A percentile compares a stretch with the other conserved stretches of the same genome.
These are phyloP conservation scores for Lasioglossum figueresi DNA, from an alignment of 2,888 invertebrate genomes.

Conservation along the genomic window DNA sequence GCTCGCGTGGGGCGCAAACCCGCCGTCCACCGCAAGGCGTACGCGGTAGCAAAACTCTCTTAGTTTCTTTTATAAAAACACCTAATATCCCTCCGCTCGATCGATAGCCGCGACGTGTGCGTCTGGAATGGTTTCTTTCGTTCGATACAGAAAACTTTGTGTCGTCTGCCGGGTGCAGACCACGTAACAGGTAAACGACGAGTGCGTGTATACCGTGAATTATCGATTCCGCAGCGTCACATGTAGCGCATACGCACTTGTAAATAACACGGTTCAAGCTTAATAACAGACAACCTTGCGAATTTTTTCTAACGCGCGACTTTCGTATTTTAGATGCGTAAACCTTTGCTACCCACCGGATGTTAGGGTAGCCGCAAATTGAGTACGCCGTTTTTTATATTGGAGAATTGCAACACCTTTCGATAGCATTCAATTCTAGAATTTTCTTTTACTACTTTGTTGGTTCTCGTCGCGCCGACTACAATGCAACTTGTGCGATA, in stretches of 20 bases:
- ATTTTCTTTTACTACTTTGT: background rate
- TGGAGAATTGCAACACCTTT: background rate
- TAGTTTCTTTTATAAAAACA: slow-evolving; percentile 30
- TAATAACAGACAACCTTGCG: background rate
- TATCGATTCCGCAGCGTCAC: background rate
- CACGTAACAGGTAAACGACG: slow-evolving; percentile 1
- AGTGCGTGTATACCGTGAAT: slow-evolving; percentile 5
- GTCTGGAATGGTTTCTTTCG: slow-evolving; percentile 42
- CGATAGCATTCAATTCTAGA: background rate
- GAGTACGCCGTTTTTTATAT: background rate
- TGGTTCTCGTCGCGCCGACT: too few relatives aligned
- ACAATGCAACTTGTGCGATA: background rate
- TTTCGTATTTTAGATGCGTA: background rate
- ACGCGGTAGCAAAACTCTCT: slow-evolving; percentile 8
- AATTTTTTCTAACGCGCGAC: background rate
- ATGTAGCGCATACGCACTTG: background rate
- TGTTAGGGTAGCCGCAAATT: background rate
- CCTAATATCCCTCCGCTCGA: slow-evolving; percentile 23
- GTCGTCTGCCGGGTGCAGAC: background rate
- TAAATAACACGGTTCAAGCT: background rate
- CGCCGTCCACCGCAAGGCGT: background rate
- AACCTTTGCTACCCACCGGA: background rate
- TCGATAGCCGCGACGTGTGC: slow-evolving; percentile 35
- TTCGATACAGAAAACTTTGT: slow-evolving; percentile 28
- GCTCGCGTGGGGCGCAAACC: slow-evolving; percentile 8